Percentiles rank a stretch among this genome's conserved stretches.
Conservation (phyloP, 2,797 vertebrate species). For the Geotrypetes seraphini region DNA sequence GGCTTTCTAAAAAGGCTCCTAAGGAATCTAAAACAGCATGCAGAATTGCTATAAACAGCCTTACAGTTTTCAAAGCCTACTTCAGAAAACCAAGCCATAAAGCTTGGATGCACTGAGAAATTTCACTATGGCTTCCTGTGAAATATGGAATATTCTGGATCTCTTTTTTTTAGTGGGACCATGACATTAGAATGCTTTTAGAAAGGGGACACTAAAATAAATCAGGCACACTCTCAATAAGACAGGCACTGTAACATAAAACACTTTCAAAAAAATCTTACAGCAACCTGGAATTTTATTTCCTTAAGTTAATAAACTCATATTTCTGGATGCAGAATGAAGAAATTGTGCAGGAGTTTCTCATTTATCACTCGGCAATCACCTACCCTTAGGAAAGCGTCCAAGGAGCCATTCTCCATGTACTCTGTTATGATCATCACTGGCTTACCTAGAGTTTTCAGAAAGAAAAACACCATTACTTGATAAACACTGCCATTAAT, state of each 20-base stretch:
- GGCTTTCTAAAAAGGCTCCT: too few species aligned
- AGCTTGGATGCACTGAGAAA: slow-evolving; percentile 3
- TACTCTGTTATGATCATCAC: slow-evolving; percentile 99
- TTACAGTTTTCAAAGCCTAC: too few species aligned
- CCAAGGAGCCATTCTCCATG: slow-evolving; percentile 97
- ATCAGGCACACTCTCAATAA: slow-evolving; percentile 21
- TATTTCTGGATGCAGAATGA: too few species aligned
- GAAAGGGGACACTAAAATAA: slow-evolving; percentile 22
- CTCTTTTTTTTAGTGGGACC: slow-evolving; percentile 39
- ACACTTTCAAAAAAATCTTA: slow-evolving; percentile 19
- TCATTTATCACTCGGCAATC: too few species aligned
- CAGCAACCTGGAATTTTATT: slow-evolving; percentile 6
- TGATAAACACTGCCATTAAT: slow-evolving; percentile 46
- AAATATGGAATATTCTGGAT: slow-evolving; percentile 27
- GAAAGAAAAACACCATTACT: slow-evolving; percentile 48
- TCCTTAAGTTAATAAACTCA: too few species aligned
- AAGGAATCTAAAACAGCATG: too few species aligned
- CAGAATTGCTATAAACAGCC: too few species aligned
- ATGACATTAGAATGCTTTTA: slow-evolving; percentile 1
- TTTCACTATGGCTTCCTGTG: slow-evolving; percentile 23
- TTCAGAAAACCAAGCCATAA: slow-evolving; percentile 38
- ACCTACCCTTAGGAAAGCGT: slow-evolving; percentile 95
- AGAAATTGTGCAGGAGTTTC: too few species aligned
- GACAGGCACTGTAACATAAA: slow-evolving; percentile 31
- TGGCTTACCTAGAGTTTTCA: slow-evolving; percentile 80